Conservation (phyloP, 2,888 invertebrate species). For the Metellina segmentata region DNA sequence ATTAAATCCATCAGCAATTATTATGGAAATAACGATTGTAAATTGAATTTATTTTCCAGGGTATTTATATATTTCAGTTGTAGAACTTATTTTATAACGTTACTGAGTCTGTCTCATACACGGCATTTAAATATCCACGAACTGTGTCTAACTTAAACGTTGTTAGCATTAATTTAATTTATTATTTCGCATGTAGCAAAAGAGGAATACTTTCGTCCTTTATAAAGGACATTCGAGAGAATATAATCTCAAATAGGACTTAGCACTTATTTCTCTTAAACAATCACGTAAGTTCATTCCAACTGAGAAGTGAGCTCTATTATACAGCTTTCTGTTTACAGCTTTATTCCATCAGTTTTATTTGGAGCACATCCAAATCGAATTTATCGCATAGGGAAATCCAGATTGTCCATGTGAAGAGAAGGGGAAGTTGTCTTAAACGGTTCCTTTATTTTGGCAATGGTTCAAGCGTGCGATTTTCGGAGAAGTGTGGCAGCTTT, state of each 20-base stretch:
- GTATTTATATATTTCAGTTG: too few species aligned
- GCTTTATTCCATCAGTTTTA: neutral
- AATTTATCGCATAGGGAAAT: conserved; percentile 1
- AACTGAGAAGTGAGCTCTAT: neutral
- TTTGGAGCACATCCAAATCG: neutral
- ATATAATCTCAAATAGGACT: neutral
- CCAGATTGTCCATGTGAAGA: conserved; percentile 1
- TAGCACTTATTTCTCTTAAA: neutral
- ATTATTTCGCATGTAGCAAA: too few species aligned
- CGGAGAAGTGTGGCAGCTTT: neutral
- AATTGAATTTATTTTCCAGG: too few species aligned
- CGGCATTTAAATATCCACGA: too few species aligned
- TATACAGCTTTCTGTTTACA: neutral
- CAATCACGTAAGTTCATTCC: neutral
- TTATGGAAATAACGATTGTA: too few species aligned
- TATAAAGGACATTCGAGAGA: neutral
- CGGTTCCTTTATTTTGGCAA: neutral
- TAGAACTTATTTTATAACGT: too few species aligned
- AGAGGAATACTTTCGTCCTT: neutral
- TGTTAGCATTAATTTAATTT: too few species aligned
- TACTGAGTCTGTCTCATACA: too few species aligned
- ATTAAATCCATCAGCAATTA: too few species aligned
- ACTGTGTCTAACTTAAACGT: too few species aligned
- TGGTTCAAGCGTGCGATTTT: neutral
- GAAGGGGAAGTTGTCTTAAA: neutral